phyloP scores from a whole-genome alignment of 2,113 vertebrate genomes.

The Vireo altiloquus region DNA sequence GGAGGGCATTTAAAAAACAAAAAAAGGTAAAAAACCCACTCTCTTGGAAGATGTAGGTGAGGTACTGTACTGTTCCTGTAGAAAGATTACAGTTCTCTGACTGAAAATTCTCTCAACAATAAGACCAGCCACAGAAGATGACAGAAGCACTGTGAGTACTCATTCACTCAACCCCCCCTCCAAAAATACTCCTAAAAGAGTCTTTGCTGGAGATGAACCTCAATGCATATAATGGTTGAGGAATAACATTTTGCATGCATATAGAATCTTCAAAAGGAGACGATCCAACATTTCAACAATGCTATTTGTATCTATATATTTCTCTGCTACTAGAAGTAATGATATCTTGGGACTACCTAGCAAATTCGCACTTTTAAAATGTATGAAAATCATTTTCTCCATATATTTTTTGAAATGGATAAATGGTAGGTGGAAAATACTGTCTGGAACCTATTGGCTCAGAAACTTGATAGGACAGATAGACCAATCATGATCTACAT shows the following conservation, averaged over 20 bases:
- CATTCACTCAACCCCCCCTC: neutral
- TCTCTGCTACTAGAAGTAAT: neutral
- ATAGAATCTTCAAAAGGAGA: neutral
- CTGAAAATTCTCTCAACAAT: neutral
- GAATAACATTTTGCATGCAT: neutral
- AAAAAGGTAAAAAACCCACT: rapidly evolving
- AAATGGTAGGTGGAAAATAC: neutral
- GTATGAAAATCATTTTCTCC: neutral
- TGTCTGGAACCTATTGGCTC: neutral
- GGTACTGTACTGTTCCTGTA: neutral
- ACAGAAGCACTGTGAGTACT: neutral
- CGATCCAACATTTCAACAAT: neutral
- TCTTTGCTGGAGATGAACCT: neutral
- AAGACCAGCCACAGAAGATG: neutral
- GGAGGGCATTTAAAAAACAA: neutral
- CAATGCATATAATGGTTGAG: neutral
- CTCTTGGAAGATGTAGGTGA: neutral
- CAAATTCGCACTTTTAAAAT: neutral
- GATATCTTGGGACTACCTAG: neutral
- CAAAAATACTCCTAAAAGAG: neutral
- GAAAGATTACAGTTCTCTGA: neutral
- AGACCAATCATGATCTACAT: neutral
- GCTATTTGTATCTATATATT: neutral
- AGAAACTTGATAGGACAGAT: neutral
- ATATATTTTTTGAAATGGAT: neutral